phyloP scores from a whole-genome alignment of 2,888 invertebrate genomes.

The Caenorhabditis virilis region DNA sequence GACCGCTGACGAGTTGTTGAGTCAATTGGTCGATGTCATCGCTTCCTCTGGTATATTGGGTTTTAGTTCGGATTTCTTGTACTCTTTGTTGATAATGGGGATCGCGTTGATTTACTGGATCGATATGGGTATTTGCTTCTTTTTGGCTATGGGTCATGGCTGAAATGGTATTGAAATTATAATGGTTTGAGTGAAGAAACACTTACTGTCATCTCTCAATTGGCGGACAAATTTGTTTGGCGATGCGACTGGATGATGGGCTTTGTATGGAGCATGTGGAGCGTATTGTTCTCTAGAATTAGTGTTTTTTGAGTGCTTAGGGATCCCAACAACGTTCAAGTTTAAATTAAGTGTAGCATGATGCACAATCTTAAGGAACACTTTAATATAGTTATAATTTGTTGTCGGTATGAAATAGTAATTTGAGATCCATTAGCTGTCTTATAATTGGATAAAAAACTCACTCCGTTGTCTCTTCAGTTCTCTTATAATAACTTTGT shows the following conservation, averaged over 20 bases:
- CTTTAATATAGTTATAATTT: too few species aligned
- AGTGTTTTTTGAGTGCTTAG: too few species aligned
- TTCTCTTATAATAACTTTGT: slow-evolving; percentile 57
- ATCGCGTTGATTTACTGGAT: slow-evolving; percentile 54
- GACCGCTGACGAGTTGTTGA: slow-evolving; percentile 57
- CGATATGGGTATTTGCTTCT: slow-evolving; percentile 63
- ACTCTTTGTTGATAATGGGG: slow-evolving; percentile 53
- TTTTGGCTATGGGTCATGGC: slow-evolving; percentile 63
- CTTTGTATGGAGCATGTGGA: slow-evolving; percentile 62
- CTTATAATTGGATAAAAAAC: too few species aligned
- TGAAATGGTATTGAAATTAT: slow-evolving; percentile 12
- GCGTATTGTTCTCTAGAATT: slow-evolving; percentile 46
- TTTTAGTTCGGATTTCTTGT: slow-evolving; percentile 57
- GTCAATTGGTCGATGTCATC: slow-evolving; percentile 65
- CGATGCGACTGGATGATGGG: slow-evolving; percentile 40
- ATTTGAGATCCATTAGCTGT: too few species aligned
- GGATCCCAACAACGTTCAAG: too few species aligned
- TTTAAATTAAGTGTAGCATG: too few species aligned
- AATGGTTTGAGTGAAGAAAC: too few species aligned
- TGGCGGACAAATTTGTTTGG: slow-evolving; percentile 66
- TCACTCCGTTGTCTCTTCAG: slow-evolving; percentile 57
- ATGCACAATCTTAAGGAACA: too few species aligned
- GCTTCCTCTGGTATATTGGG: slow-evolving; percentile 39
- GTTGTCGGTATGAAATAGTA: too few species aligned
- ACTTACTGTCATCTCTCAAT: slow-evolving; percentile 65